A percentile compares a stretch with the other conserved stretches of the same genome.
These are phyloP conservation scores for Tupaia tana DNA, from an alignment of 2,113 vertebrate species.

Conservation along the genomic window DNA sequence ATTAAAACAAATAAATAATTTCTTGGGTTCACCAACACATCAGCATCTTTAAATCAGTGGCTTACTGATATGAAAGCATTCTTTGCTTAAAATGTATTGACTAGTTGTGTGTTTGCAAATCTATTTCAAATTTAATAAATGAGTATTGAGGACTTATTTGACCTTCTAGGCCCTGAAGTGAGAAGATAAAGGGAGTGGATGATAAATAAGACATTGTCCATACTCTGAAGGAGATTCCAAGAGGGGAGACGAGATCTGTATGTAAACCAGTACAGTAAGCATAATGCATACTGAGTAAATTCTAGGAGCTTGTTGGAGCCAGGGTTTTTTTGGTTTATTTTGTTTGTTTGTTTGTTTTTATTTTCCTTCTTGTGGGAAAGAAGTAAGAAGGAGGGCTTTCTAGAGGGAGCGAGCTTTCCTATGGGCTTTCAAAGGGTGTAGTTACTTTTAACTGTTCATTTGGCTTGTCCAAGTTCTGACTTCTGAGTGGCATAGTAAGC, in stretches of 20 bases:
- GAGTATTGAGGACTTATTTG: neutral
- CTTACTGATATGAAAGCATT: slow-evolving; percentile 11
- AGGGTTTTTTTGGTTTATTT: neutral
- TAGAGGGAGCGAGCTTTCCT: neutral
- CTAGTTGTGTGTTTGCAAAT: neutral
- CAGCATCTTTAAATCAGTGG: neutral
- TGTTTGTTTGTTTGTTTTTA: neutral
- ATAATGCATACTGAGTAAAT: neutral
- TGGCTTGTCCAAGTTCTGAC: neutral
- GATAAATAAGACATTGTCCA: neutral
- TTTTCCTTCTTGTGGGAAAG: neutral
- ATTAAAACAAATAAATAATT: slow-evolving; percentile 44
- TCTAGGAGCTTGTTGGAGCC: neutral
- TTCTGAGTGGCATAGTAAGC: neutral
- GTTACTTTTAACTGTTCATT: neutral
- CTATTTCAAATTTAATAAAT: slow-evolving; percentile 39
- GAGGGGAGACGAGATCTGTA: neutral
- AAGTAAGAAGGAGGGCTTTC: neutral
- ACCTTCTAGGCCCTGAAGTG: neutral
- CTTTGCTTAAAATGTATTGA: neutral
- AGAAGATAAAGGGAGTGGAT: neutral
- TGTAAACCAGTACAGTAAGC: neutral
- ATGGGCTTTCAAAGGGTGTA: neutral
- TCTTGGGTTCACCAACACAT: neutral
- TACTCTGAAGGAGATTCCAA: slow-evolving; percentile 1